Evolutionary conservation across 2,113 vertebrate species (phyloP), one percentile per base, ranked within the genome.

Genomic region (Corapipo altera): DNA sequence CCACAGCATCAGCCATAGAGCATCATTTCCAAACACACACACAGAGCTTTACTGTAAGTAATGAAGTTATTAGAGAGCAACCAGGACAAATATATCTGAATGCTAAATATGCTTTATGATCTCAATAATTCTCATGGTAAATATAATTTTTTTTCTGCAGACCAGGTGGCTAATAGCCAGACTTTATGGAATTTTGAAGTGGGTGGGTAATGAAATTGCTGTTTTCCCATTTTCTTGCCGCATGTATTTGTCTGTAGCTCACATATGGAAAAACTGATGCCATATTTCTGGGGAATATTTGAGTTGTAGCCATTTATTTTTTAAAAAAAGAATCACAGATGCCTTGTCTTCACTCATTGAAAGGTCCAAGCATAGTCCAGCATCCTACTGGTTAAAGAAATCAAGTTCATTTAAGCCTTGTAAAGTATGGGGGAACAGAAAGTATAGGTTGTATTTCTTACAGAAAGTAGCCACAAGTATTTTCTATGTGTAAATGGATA

Each of bases 41-140:
- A 95, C 43, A 88, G 94, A 96, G 54, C 16, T 96, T 98, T 97
- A 92, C 92, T 91, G 46, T 94, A 96, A 94, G 59, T 55, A 85
- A 93, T 91, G 64, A 93, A 89, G 80, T 91, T 81, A 67, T 91
- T 91, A 95, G 69, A 59, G 72, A 95, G 71, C 33, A 88, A 77
- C 30, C 24, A 82, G 32, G 79, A 59, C 70, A 89, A 93, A 96
- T 73, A 71, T 39, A 55, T 69, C 39, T 86, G 37, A 26, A 43
- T 88, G 57, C 23, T 91, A 46, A 58, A 82, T 37, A 70, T 77
- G 19, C 33, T 91, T 72, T 88, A 73, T 43, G 43, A 66, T 44
- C 69, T 91, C 54, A 85, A 5, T 94, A 79, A 86, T 66, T 91
- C 62, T 95, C 75, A 72, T 14, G 16, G 52, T 61, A 95, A 78